Percentiles rank a stretch among this genome's conserved stretches.
phyloP scores from a whole-genome alignment of 2,888 invertebrate genomes.

The Aspidiotus destructor region DNA sequence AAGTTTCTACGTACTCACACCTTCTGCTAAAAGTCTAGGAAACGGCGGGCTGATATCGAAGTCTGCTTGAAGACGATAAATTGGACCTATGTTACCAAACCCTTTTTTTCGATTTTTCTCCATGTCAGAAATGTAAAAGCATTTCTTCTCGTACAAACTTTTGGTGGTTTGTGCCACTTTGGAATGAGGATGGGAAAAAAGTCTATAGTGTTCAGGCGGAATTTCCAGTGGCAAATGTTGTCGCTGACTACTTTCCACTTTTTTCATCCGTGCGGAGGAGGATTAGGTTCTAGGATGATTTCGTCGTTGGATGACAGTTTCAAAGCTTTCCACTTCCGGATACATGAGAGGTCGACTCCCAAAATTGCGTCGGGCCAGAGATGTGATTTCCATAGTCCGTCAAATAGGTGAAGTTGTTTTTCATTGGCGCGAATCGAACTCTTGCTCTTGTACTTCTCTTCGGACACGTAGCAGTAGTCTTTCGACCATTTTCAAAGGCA shows the following conservation, averaged over 20 bases:
- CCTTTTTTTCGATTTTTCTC: neutral
- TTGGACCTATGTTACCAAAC: constrained; percentile 37
- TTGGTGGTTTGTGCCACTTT: constrained; percentile 18
- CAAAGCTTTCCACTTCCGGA: neutral
- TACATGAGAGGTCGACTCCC: neutral
- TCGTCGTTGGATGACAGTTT: constrained; percentile 5
- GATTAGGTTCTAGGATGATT: constrained; percentile 50
- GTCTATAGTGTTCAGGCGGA: constrained; percentile 51
- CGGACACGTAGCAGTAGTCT: constrained; percentile 12
- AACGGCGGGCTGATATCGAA: constrained; percentile 43
- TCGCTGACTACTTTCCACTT: constrained; percentile 51
- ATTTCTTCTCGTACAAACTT: neutral
- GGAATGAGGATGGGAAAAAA: constrained; percentile 41
- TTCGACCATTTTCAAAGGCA: constrained; percentile 16
- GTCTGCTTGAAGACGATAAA: constrained; percentile 42
- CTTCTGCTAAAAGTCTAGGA: constrained; percentile 54
- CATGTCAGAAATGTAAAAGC: neutral
- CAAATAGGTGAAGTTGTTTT: neutral
- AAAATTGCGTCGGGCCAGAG: neutral
- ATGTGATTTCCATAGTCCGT: neutral
- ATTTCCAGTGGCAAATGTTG: constrained; percentile 46
- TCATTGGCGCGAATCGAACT: neutral
- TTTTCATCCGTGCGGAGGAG: constrained; percentile 59
- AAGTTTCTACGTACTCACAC: constrained; percentile 56
- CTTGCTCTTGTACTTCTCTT: constrained; percentile 12